phyloP scores from a whole-genome alignment of 2,888 invertebrate species.

The Xanthostigma xanthostigma region DNA sequence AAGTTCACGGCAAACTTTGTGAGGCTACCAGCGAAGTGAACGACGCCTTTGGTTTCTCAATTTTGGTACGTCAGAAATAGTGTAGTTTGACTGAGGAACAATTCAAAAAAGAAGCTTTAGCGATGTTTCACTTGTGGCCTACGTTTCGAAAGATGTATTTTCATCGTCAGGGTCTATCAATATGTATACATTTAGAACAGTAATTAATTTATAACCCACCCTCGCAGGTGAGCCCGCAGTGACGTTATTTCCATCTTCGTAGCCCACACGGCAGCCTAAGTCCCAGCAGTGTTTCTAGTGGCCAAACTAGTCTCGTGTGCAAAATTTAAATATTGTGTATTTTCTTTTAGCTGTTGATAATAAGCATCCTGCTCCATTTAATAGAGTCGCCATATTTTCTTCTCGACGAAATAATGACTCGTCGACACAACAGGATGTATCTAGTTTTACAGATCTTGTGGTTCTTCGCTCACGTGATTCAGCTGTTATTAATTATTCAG shows the following conservation, averaged over 20 bases:
- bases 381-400: slow-evolving; percentile 6
- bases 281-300: no score
- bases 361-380: slow-evolving; percentile 3
- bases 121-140: no score
- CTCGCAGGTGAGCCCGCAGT: no score
- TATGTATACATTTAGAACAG: no score
- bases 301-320: no score
- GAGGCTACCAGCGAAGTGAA: background rate
- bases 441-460: slow-evolving; percentile 1
- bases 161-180: no score
- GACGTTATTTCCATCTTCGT: no score
- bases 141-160: no score
- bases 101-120: no score
- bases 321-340: no score
- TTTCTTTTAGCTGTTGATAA: slow-evolving; percentile 2
- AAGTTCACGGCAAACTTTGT: slow-evolving; percentile 1
- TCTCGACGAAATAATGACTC: background rate
- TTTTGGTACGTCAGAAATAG: background rate
- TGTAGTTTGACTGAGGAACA: background rate
- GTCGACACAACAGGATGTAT: background rate
- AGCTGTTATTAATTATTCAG: slow-evolving; percentile 3
- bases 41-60: slow-evolving; percentile 1
- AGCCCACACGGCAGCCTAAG: no score
- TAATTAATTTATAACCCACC: no score
- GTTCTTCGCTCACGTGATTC: slow-evolving; percentile 1